These are phyloP conservation scores for Antitype chi DNA, from an alignment of 2,888 invertebrate genomes.

Conservation along the genomic window DNA sequence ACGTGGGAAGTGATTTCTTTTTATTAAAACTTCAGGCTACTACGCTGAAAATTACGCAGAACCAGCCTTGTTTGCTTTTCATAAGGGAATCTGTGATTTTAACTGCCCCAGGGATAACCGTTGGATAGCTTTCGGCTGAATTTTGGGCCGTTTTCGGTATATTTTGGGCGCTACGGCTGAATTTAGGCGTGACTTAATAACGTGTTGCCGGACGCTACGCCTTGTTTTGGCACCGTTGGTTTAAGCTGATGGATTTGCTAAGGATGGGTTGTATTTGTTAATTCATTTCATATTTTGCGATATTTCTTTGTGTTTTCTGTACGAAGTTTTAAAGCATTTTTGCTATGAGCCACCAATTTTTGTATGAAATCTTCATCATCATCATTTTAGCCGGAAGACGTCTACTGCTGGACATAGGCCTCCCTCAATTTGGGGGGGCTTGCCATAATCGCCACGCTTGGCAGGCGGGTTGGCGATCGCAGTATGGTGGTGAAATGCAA, in stretches of 20 bases:
- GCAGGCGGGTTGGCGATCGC: too few species aligned
- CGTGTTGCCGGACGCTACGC: slow-evolving; percentile 50
- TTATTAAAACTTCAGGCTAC: slow-evolving; percentile 25
- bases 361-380: too few species aligned
- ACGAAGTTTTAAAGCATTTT: not conserved
- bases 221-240: slow-evolving; percentile 61
- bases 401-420: too few species aligned
- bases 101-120: slow-evolving; percentile 66
- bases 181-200: slow-evolving; percentile 66
- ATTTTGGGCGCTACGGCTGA: slow-evolving; percentile 46
- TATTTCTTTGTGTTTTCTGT: not conserved
- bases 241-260: slow-evolving; percentile 61
- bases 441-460: too few species aligned
- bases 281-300: slow-evolving; percentile 16
- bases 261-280: slow-evolving; percentile 4
- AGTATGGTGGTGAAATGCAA: too few species aligned
- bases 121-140: slow-evolving; percentile 34
- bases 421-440: too few species aligned
- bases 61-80: slow-evolving; percentile 74
- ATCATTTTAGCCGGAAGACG: too few species aligned
- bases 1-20: not conserved
- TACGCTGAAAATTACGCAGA: slow-evolving; percentile 41
- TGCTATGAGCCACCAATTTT: not conserved
- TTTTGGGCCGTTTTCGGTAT: slow-evolving; percentile 54
- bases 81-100: slow-evolving; percentile 81